phyloP scores from a whole-genome alignment of 2,113 vertebrate genomes.

The Morphnarchus princeps region DNA sequence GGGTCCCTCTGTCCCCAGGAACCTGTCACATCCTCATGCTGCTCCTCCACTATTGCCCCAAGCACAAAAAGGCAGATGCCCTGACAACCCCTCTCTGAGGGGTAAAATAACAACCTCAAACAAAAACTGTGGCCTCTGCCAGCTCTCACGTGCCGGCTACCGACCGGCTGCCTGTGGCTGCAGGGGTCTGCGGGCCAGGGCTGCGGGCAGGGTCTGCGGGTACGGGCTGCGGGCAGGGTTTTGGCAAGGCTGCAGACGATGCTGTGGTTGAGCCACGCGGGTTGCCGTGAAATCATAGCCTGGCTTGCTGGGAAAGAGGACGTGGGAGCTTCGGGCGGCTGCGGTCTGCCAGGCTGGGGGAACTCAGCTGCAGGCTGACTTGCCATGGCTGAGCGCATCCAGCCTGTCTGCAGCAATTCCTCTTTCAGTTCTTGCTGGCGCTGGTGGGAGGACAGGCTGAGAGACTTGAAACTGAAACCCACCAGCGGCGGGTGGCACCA shows the following conservation, averaged over 20 bases:
- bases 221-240: not conserved
- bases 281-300: not conserved
- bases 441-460: not conserved
- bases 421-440: not conserved
- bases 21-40: not conserved
- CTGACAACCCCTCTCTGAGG: not conserved
- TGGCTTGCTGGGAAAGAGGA: not conserved
- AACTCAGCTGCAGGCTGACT: not conserved
- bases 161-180: rapidly evolving
- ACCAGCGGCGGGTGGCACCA: not conserved
- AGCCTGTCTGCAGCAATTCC: not conserved
- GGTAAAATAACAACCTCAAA: not conserved
- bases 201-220: not conserved
- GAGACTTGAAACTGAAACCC: not conserved
- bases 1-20: not conserved
- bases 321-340: rapidly evolving
- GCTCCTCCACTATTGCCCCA: not conserved
- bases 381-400: not conserved
- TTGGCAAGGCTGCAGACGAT: not conserved
- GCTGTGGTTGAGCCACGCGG: not conserved
- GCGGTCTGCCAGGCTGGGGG: no score
- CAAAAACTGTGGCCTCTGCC: not conserved
- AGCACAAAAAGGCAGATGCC: not conserved
- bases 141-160: rapidly evolving
- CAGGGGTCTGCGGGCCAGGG: not conserved